Percentiles rank a stretch among this genome's conserved stretches.
These are phyloP conservation scores for Limosa lapponica DNA, from an alignment of 2,797 vertebrate species.

Conservation along the genomic window DNA sequence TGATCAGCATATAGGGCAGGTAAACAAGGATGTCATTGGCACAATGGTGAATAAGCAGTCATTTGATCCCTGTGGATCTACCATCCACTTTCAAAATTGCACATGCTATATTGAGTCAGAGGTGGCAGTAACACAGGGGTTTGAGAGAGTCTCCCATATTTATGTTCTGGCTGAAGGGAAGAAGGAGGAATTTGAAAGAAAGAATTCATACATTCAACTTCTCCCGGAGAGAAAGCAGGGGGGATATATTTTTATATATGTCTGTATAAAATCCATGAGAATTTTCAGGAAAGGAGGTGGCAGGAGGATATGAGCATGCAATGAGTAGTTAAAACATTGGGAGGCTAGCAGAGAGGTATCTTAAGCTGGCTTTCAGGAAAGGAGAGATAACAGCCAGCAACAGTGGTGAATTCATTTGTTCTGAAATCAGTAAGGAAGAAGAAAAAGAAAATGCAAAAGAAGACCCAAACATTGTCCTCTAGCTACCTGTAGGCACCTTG, in stretches of 20 bases:
- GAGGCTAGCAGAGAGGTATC: not conserved
- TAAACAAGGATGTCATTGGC: not conserved
- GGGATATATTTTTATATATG: not conserved
- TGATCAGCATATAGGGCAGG: rapidly evolving
- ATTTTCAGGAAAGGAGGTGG: not conserved
- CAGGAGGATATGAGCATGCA: not conserved
- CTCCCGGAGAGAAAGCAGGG: not conserved
- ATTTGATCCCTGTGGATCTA: not conserved
- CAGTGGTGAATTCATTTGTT: not conserved
- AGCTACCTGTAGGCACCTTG: not conserved
- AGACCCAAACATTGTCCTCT: not conserved
- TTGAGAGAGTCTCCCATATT: rapidly evolving
- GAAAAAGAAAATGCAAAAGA: not conserved
- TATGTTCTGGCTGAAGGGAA: not conserved
- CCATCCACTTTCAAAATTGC: not conserved
- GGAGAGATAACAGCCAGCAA: not conserved
- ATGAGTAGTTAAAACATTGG: not conserved
- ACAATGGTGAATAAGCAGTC: not conserved
- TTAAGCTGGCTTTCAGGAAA: not conserved
- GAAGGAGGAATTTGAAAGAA: not conserved
- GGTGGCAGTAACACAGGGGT: not conserved
- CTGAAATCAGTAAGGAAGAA: not conserved
- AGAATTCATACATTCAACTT: not conserved
- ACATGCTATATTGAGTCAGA: not conserved
- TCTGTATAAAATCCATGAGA: not conserved